These are phyloP conservation scores for Doryteuthis pealeii DNA, from an alignment of 1,140 invertebrate species.

Conservation along the genomic window DNA sequence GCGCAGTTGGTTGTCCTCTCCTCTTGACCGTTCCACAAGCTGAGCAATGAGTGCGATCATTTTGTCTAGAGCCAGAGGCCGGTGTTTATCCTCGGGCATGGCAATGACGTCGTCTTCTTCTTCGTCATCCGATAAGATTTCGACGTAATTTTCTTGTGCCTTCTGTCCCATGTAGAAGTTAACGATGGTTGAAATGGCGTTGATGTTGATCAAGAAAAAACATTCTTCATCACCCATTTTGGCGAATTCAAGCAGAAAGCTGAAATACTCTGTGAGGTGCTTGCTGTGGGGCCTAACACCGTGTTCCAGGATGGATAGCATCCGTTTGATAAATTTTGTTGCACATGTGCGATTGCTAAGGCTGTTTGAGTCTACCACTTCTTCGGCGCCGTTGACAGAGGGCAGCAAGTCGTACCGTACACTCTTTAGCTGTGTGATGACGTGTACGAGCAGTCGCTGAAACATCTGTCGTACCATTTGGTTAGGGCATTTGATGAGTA, in stretches of 20 bases:
- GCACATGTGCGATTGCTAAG: slow-evolving; percentile 85
- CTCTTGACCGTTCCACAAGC: slow-evolving; percentile 82
- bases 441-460: slow-evolving; percentile 88
- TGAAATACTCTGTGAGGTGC: slow-evolving; percentile 89
- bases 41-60: slow-evolving; percentile 89
- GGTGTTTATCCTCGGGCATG: slow-evolving; percentile 72
- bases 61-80: slow-evolving; percentile 89
- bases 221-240: slow-evolving; percentile 93
- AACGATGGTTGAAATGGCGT: slow-evolving; percentile 85
- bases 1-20: slow-evolving; percentile 73
- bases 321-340: slow-evolving; percentile 85
- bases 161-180: slow-evolving; percentile 77
- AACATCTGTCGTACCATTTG: slow-evolving; percentile 84
- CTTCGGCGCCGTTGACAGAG: neutral
- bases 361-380: slow-evolving; percentile 61
- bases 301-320: slow-evolving; percentile 86
- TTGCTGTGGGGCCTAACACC: slow-evolving; percentile 68
- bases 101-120: slow-evolving; percentile 70
- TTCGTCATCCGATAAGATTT: slow-evolving; percentile 71
- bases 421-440: slow-evolving; percentile 81
- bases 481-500: slow-evolving; percentile 92
- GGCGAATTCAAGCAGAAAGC: slow-evolving; percentile 87
- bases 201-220: slow-evolving; percentile 80
- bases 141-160: slow-evolving; percentile 56
- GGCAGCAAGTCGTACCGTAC: slow-evolving; percentile 66